Evolutionary conservation across 1,140 invertebrate species (phyloP).

Genomic region (Archivesica marissinica): DNA sequence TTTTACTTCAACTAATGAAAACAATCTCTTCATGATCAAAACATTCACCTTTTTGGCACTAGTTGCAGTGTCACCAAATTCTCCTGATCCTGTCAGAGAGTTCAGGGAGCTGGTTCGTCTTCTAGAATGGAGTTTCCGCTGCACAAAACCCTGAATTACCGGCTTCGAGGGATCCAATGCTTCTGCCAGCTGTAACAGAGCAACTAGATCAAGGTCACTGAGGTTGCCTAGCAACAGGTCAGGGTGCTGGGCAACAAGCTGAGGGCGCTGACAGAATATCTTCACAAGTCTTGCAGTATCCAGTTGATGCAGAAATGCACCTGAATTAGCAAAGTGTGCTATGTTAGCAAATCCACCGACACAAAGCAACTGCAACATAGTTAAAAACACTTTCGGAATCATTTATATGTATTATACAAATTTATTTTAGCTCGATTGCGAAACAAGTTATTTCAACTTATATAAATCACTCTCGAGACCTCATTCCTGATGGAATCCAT

Average conservation of each 20-base stretch:
- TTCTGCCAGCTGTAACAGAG: slow-evolving; percentile 75
- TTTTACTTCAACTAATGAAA: too few relatives aligned
- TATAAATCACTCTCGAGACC: too few relatives aligned
- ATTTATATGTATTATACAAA: background rate
- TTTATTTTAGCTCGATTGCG: background rate
- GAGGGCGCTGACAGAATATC: slow-evolving; percentile 77
- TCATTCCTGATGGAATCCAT: too few relatives aligned
- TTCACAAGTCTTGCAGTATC: slow-evolving; percentile 68
- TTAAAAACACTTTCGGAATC: background rate
- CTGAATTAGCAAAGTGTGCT: slow-evolving; percentile 50
- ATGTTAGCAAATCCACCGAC: too few relatives aligned
- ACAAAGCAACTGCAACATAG: too few relatives aligned
- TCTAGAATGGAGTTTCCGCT: slow-evolving; percentile 62
- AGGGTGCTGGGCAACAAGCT: slow-evolving; percentile 74
- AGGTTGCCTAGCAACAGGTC: slow-evolving; percentile 72
- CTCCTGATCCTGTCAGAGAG: slow-evolving; percentile 40
- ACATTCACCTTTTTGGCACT: slow-evolving; percentile 1
- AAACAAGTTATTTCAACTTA: too few relatives aligned
- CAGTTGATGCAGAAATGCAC: slow-evolving; percentile 73
- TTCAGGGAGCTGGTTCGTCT: slow-evolving; percentile 58
- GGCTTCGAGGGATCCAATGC: slow-evolving; percentile 81
- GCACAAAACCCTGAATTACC: slow-evolving; percentile 69
- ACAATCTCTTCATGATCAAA: too few relatives aligned
- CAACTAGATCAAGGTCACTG: slow-evolving; percentile 63
- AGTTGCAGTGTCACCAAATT: slow-evolving; percentile 31